Evolutionary conservation across 2,888 invertebrate species (phyloP).

Genomic region (Plagodis dolabraria): DNA sequence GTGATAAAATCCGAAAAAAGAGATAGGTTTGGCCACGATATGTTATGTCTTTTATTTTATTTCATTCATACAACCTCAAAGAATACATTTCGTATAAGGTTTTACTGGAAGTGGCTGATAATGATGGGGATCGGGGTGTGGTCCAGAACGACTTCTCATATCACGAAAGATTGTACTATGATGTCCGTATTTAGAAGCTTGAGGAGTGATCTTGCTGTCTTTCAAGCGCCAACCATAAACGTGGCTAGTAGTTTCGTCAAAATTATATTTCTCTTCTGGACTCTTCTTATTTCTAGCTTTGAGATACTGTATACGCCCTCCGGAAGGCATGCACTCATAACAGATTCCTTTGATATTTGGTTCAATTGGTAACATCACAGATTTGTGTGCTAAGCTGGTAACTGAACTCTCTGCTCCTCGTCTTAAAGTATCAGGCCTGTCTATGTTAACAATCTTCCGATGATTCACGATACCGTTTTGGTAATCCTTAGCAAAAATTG

Average conservation of each 20-base stretch:
- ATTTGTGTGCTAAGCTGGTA: neutral
- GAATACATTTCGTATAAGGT: neutral
- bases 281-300: conserved; percentile 34
- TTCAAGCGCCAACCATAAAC: conserved; percentile 42
- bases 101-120: conserved; percentile 18
- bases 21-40: neutral
- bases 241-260: conserved; percentile 40
- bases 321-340: conserved; percentile 21
- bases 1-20: neutral
- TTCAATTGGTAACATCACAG: conserved; percentile 30
- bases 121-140: conserved; percentile 42
- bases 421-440: conserved; percentile 2
- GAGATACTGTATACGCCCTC: conserved; percentile 37
- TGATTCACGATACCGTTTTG: conserved; percentile 18
- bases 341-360: conserved; percentile 20
- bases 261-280: conserved; percentile 44
- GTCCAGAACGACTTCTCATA: conserved; percentile 37
- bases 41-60: neutral
- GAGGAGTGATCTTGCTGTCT: conserved; percentile 25
- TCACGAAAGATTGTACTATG: conserved; percentile 20
- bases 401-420: no score
- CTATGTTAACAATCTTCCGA: conserved; percentile 19
- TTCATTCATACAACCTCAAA: neutral
- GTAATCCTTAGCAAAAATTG: conserved; percentile 19
- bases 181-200: neutral